Conservation (phyloP, 1,140 invertebrate species). For the Euwallacea similis region DNA sequence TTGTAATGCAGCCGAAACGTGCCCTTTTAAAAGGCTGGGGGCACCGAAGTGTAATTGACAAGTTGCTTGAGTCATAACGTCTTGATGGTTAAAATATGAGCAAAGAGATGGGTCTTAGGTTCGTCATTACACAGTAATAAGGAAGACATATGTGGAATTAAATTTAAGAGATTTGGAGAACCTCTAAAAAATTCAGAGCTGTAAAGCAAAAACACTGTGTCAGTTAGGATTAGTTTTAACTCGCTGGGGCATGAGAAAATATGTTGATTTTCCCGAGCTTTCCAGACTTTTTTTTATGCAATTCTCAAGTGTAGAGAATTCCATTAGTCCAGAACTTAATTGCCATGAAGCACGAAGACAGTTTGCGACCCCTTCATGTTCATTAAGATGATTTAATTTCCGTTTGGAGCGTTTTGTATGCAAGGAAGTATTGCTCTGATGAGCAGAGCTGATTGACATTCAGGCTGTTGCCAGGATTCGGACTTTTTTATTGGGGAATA, state of each 20-base stretch:
- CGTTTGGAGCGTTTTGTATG: slow-evolving; percentile 5
- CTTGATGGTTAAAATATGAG: neutral
- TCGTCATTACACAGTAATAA: no score
- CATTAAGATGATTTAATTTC: slow-evolving; percentile 23
- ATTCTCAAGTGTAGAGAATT: neutral
- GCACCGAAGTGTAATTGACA: slow-evolving; percentile 1
- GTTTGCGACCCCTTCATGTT: slow-evolving; percentile 5
- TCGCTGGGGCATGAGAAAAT: neutral
- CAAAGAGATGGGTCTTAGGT: no score
- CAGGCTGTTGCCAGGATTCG: neutral
- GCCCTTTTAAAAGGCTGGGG: slow-evolving; percentile 24
- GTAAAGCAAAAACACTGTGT: no score
- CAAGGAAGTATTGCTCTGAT: neutral
- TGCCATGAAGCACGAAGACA: neutral
- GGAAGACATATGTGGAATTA: no score
- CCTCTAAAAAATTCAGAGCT: no score
- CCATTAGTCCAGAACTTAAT: neutral
- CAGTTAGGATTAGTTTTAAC: neutral
- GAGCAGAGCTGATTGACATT: slow-evolving; percentile 9
- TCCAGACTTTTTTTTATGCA: neutral
- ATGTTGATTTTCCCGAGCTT: neutral
- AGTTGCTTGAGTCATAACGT: neutral
- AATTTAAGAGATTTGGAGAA: no score
- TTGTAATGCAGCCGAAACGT: slow-evolving; percentile 21
- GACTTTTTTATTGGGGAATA: neutral